Percentiles rank a stretch among this genome's conserved stretches.
phyloP scores from a whole-genome alignment of 64 coral and sea anemone species.

The Montipora sp. region DNA sequence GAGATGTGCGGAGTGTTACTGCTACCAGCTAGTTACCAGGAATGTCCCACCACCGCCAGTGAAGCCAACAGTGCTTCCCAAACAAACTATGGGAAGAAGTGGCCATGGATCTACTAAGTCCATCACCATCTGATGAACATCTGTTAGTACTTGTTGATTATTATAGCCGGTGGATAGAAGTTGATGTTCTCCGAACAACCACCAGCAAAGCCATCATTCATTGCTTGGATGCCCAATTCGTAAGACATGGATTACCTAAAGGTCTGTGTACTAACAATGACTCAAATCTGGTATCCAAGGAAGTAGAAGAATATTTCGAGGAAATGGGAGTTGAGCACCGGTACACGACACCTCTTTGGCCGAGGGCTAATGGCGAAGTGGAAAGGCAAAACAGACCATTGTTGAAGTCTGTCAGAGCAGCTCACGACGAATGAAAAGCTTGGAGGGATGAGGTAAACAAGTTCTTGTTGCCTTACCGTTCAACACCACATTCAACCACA shows the following conservation, averaged over 20 bases:
- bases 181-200: constrained; percentile 9
- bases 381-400: no score
- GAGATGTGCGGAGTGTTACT: constrained; percentile 12
- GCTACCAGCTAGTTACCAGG: constrained; percentile 33
- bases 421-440: no score
- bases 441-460: no score
- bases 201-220: constrained; percentile 9
- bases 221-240: constrained; percentile 18
- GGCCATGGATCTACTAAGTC: background rate
- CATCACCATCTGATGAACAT: background rate
- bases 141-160: background rate
- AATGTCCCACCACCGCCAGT: background rate
- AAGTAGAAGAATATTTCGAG: no score
- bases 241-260: constrained; percentile 20
- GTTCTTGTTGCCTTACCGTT: no score
- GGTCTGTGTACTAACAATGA: constrained; percentile 29
- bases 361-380: no score
- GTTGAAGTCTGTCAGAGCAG: no score
- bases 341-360: no score
- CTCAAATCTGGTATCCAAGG: background rate
- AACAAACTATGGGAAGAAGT: background rate
- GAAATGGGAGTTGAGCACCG: no score
- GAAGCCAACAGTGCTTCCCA: background rate
- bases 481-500: no score
- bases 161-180: background rate